Conservation (phyloP, 2,797 vertebrate genomes). For the Scomberomorus guttatus region DNA sequence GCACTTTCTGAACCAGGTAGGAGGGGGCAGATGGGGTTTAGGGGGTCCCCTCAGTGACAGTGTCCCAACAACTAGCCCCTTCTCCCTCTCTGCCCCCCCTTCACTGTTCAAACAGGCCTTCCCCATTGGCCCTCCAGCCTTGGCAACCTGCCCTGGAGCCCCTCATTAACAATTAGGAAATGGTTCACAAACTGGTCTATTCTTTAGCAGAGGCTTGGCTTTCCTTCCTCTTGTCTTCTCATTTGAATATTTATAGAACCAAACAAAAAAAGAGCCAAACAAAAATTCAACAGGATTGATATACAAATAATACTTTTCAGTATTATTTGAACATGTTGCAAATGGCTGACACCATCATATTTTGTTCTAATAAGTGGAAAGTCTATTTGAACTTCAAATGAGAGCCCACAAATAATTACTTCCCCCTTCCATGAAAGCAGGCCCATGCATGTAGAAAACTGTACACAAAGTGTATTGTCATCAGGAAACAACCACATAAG, state of each 20-base stretch:
- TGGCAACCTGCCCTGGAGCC: conserved; percentile 78
- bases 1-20: conserved; percentile 80
- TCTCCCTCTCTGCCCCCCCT: conserved; percentile 49
- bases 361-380: conserved; percentile 23
- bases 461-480: conserved; percentile 26
- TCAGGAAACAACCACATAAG: conserved; percentile 25
- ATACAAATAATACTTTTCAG: conserved; percentile 52
- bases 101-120: conserved; percentile 67
- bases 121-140: conserved; percentile 77
- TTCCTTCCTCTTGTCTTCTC: conserved; percentile 81
- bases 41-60: conserved; percentile 77
- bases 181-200: conserved; percentile 90
- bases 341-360: not conserved
- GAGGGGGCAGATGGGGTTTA: conserved; percentile 73
- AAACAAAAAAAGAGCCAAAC: conserved; percentile 79
- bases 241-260: conserved; percentile 88
- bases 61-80: conserved; percentile 80
- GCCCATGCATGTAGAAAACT: conserved; percentile 1
- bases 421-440: not conserved
- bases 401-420: not conserved
- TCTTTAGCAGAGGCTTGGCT: conserved; percentile 87
- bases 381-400: conserved; percentile 25
- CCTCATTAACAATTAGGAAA: conserved; percentile 91
- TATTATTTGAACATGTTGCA: conserved; percentile 33
- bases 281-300: conserved; percentile 52